A percentile compares a stretch with the other conserved stretches of the same genome.
phyloP scores from a whole-genome alignment of 2,888 invertebrate genomes.

The Synanthedon tipuliformis region DNA sequence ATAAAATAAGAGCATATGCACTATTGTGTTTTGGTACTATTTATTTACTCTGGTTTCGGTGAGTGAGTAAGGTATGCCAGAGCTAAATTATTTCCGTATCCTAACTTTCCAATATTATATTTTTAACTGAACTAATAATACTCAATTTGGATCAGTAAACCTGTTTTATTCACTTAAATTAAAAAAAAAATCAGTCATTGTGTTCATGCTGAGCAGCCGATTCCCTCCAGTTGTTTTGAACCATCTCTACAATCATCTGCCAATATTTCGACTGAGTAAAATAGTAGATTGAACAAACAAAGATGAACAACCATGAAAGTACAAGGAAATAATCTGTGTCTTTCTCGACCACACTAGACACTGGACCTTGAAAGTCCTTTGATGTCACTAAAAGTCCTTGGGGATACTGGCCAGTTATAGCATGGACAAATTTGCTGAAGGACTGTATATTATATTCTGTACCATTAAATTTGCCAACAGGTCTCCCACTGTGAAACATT shows the following conservation, averaged over 20 bases:
- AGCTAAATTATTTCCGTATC: too few species aligned
- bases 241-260: conserved; percentile 83
- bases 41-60: too few species aligned
- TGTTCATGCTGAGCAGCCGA: conserved; percentile 86
- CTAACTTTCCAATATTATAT: not conserved
- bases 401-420: conserved; percentile 78
- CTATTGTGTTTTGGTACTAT: too few species aligned
- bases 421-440: conserved; percentile 81
- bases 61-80: too few species aligned
- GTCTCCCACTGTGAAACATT: conserved; percentile 89
- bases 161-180: conserved; percentile 6
- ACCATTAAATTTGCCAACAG: conserved; percentile 86
- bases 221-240: conserved; percentile 89
- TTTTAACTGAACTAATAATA: conserved; percentile 1
- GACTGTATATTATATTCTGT: conserved; percentile 83
- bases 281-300: conserved; percentile 78
- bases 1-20: too few species aligned
- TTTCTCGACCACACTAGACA: conserved; percentile 79
- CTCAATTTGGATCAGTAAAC: conserved; percentile 6
- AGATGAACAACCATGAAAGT: conserved; percentile 87
- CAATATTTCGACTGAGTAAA: conserved; percentile 83
- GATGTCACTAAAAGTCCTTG: conserved; percentile 77
- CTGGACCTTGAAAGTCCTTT: conserved; percentile 83
- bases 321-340: conserved; percentile 85
- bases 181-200: conserved; percentile 62